Percentiles rank a stretch among this genome's conserved stretches.
These are phyloP conservation scores for Drosophila nasuta DNA, from an alignment of 1,140 invertebrate species.

Conservation along the genomic window DNA sequence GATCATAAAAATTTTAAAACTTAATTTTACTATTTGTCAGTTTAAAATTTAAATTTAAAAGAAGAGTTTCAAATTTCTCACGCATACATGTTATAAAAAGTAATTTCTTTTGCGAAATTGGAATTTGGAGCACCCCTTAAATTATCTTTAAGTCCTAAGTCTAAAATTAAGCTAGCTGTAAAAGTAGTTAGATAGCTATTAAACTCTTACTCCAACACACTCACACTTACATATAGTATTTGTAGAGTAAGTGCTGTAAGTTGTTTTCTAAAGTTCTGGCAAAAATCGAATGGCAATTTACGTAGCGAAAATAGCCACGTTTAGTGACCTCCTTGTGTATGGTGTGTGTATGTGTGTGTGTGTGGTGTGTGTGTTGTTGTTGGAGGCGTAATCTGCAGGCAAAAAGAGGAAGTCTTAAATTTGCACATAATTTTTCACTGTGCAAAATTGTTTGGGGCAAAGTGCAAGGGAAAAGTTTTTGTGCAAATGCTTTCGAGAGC, in stretches of 20 bases:
- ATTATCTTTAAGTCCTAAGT: conserved; percentile 9
- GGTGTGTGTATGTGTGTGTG: too few species aligned
- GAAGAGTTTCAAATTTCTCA: too few species aligned
- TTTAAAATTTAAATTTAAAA: too few species aligned
- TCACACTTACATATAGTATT: background rate
- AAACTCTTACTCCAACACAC: background rate
- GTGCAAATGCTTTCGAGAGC: conserved; percentile 10
- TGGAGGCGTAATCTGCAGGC: conserved; percentile 10
- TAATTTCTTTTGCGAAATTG: background rate
- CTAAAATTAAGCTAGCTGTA: conserved; percentile 26
- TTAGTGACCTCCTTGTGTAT: conserved; percentile 13
- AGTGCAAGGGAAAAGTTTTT: conserved; percentile 36
- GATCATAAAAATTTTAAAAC: too few species aligned
- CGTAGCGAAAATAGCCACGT: conserved; percentile 19
- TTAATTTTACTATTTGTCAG: too few species aligned
- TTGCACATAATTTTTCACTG: conserved; percentile 42
- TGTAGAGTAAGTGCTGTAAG: conserved; percentile 2
- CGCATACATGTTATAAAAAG: too few species aligned
- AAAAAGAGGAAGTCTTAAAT: conserved; percentile 37
- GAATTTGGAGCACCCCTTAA: background rate
- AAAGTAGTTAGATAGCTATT: conserved; percentile 6
- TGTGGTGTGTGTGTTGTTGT: too few species aligned
- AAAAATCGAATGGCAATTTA: conserved; percentile 14
- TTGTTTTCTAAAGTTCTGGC: background rate
- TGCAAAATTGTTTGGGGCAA: conserved; percentile 29